Evolutionary conservation across 2,797 vertebrate genomes (phyloP).

Genomic region (Sternotherus odoratus): DNA sequence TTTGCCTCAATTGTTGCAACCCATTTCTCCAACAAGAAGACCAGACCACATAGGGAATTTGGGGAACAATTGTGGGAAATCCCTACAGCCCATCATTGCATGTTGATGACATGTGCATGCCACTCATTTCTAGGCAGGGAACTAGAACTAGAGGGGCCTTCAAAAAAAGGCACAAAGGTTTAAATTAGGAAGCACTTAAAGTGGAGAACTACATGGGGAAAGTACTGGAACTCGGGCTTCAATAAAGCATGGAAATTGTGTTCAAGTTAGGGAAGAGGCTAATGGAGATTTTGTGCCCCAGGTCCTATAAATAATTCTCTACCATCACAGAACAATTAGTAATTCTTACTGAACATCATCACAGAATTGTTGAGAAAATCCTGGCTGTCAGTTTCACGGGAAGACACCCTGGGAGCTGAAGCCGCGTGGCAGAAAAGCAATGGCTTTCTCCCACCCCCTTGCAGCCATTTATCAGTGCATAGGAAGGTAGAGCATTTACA

Average conservation of each 20-base stretch:
- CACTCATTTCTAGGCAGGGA: neutral
- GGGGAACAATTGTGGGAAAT: conserved; percentile 24
- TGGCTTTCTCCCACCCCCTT: neutral
- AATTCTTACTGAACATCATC: neutral
- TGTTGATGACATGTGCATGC: neutral
- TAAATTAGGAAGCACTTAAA: conserved; percentile 35
- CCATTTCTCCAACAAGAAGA: conserved; percentile 13
- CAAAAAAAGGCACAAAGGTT: conserved; percentile 40
- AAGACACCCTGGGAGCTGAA: neutral
- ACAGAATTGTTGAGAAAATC: neutral
- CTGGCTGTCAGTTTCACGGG: neutral
- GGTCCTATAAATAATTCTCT: neutral
- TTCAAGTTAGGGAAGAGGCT: neutral
- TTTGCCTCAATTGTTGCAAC: conserved; percentile 38
- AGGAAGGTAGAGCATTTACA: neutral
- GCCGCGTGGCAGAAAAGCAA: neutral
- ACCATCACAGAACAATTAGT: neutral
- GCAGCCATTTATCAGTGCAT: neutral
- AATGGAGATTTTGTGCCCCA: conserved; percentile 1
- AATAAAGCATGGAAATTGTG: neutral
- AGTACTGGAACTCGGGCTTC: conserved; percentile 21
- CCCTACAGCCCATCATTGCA: neutral
- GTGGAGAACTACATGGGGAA: neutral
- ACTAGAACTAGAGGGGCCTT: conserved; percentile 29
- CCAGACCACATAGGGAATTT: conserved; percentile 11